phyloP scores from a whole-genome alignment of 2,113 vertebrate species.

The Dinomys branickii region DNA sequence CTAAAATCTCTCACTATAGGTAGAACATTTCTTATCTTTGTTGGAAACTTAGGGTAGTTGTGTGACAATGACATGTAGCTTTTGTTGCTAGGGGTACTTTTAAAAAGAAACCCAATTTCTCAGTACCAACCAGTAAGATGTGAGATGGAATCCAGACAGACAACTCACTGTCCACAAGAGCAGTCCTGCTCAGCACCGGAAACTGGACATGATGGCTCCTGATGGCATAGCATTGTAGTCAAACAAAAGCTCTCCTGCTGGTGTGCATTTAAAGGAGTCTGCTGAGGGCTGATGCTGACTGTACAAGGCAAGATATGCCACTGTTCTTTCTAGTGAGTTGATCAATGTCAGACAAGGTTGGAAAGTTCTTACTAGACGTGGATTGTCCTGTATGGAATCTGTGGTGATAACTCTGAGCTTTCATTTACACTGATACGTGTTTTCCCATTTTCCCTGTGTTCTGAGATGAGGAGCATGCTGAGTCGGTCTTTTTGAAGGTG shows the following conservation, averaged over 20 bases:
- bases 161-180: background rate
- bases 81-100: background rate
- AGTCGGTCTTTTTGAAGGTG: slow-evolving; percentile 67
- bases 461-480: slow-evolving; percentile 73
- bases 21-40: background rate
- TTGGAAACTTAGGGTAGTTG: slow-evolving; percentile 28
- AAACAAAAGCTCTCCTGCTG: slow-evolving; percentile 50
- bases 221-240: slow-evolving; percentile 56
- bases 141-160: background rate
- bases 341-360: slow-evolving; percentile 26
- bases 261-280: slow-evolving; percentile 77
- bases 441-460: slow-evolving; percentile 75
- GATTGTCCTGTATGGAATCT: background rate
- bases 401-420: background rate
- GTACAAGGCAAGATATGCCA: background rate
- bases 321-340: background rate
- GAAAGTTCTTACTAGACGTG: background rate
- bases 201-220: slow-evolving; percentile 62
- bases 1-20: slow-evolving; percentile 5
- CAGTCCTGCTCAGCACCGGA: slow-evolving; percentile 37
- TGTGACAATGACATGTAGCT: background rate
- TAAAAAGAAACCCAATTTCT: background rate
- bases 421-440: slow-evolving; percentile 75
- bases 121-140: background rate
- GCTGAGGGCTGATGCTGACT: slow-evolving; percentile 47